These are phyloP conservation scores for Epinotia brunnichana DNA, from an alignment of 2,888 invertebrate species.

Conservation along the genomic window DNA sequence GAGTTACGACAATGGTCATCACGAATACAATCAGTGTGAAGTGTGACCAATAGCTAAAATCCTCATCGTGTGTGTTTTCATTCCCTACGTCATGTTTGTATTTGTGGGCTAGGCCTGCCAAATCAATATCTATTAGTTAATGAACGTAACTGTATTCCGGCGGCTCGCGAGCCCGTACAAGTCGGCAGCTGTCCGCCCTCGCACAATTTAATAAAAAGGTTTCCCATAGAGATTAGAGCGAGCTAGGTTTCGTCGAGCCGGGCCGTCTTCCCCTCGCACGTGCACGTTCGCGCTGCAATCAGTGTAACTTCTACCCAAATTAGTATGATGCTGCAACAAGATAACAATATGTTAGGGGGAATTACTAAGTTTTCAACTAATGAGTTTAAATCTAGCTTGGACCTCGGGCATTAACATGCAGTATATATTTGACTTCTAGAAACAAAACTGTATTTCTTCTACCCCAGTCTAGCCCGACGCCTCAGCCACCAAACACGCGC, in stretches of 20 bases:
- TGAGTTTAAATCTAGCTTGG: neutral
- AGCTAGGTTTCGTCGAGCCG: conserved; percentile 33
- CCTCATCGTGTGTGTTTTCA: neutral
- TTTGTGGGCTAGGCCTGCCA: neutral
- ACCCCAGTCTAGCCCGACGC: neutral
- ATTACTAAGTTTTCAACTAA: neutral
- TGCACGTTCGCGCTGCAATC: conserved; percentile 35
- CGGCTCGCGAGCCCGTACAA: conserved; percentile 74
- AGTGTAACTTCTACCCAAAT: conserved; percentile 34
- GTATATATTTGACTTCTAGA: neutral
- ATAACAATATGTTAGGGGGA: neutral
- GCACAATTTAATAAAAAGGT: conserved; percentile 82
- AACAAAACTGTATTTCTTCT: neutral
- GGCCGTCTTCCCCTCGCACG: conserved; percentile 30
- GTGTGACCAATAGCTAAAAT: neutral
- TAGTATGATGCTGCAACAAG: conserved; percentile 20
- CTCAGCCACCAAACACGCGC: neutral
- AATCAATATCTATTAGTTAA: conserved; percentile 60
- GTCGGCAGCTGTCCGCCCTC: conserved; percentile 61
- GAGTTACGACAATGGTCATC: neutral
- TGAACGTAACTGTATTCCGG: conserved; percentile 68
- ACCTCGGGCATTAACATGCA: neutral
- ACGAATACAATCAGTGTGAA: neutral
- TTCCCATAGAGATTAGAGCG: conserved; percentile 68
- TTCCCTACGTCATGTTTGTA: neutral